Evolutionary conservation across 1,140 invertebrate species (phyloP).

Genomic region (Polypedilum pembai): DNA sequence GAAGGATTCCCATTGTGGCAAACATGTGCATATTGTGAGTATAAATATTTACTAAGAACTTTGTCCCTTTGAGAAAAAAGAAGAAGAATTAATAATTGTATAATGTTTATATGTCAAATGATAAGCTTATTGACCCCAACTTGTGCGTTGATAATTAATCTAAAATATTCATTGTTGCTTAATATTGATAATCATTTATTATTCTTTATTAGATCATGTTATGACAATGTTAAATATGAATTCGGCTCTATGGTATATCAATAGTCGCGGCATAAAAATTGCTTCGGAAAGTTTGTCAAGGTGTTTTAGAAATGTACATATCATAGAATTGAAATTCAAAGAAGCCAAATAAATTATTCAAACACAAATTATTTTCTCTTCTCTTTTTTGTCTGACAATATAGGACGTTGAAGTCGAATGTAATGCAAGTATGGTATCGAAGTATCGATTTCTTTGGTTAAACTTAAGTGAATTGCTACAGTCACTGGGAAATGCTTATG

Average conservation of each 20-base stretch:
- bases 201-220: conserved; percentile 43
- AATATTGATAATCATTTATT: neutral
- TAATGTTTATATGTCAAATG: neutral
- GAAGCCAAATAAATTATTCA: conserved; percentile 6
- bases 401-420: conserved; percentile 50
- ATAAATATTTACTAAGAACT: neutral
- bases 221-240: conserved; percentile 60
- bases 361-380: conserved; percentile 25
- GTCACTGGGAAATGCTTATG: conserved; percentile 53
- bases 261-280: conserved; percentile 53
- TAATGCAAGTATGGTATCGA: conserved; percentile 47
- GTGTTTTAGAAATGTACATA: conserved; percentile 45
- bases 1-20: conserved; percentile 51
- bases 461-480: conserved; percentile 53
- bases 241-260: conserved; percentile 56
- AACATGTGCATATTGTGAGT: conserved; percentile 48
- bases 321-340: conserved; percentile 9
- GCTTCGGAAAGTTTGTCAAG: conserved; percentile 48
- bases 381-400: conserved; percentile 30
- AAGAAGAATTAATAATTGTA: neutral
- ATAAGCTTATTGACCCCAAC: neutral
- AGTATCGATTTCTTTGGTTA: conserved; percentile 52
- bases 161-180: neutral
- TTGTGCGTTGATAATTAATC: neutral
- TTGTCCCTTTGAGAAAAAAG: no score